Base-by-base conservation (phyloP, 2,888 invertebrate genomes). In the Agrotis ipsilon region DNA sequence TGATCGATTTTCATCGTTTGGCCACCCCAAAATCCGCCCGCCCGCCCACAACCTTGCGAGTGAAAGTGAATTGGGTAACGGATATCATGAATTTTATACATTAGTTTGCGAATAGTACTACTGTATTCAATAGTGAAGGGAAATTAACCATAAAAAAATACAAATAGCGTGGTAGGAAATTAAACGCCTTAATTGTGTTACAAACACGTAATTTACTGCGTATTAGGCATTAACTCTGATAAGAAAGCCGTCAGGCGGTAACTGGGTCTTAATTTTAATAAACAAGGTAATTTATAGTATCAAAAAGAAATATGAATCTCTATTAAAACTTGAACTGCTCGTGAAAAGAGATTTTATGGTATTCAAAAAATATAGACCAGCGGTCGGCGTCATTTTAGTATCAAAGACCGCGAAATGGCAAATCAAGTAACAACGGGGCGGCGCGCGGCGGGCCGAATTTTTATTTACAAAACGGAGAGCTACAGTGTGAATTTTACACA, bases 1-100 rank as follows among this genome's bases (percentile, higher is more conserved):
- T 74, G 80, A 87, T 87, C 87, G 87, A 87, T 87, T 83, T 87
- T 82, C 78, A 68, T 68, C 78, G 74, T 54, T 70, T 75, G 72
- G 67, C 75, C 68, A 63, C 75, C 78, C 68, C 64, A 48, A 52
- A 65, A 55, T 32, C 81, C 49, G 70, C 67, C 68, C 54, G 32
- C 58, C 59, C 65, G 13, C 70, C 69, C 57, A 21, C 66, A 52
- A 14, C 45, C 62, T 66, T 60, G 51, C 39, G 59, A 54, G 43
- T 32, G 69, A 78, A 70, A 76, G 62, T 69, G 65, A 75, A 66
- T 65, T 58, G 63, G 73, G 58, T 64, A 68, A 70, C 63, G 58
- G 63, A 55, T 75, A 75, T 70, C 69, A 48, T 70, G 67, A 78
- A 76, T 75, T 70, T 70, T 76, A 69, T 75, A 69, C 39, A 57